Percentiles rank a stretch among this genome's conserved stretches.
Evolutionary conservation across 1,140 invertebrate species (phyloP).

Genomic region (Tenebrio molitor): DNA sequence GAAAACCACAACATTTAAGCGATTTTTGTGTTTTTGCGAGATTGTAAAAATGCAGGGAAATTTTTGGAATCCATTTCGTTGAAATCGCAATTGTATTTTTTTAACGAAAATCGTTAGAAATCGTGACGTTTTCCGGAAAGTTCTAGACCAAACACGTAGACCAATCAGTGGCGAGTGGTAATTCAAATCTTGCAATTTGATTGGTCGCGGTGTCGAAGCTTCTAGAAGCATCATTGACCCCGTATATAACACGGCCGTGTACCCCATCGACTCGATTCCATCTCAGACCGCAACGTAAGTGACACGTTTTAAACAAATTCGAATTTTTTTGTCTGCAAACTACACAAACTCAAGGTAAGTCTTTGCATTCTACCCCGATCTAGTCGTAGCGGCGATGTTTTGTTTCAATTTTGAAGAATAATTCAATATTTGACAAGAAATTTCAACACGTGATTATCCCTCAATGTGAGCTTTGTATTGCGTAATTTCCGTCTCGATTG

Average conservation of each 20-base stretch:
- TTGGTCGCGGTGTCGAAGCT: constrained; percentile 49
- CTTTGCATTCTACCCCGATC: constrained; percentile 10
- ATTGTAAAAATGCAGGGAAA: not conserved
- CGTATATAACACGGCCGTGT: constrained; percentile 60
- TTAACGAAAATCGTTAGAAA: constrained; percentile 5
- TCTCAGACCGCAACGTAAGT: constrained; percentile 30
- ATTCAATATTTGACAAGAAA: constrained; percentile 12
- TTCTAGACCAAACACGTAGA: not conserved
- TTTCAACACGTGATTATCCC: not conserved
- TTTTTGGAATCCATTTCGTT: not conserved
- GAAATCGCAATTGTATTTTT: not conserved
- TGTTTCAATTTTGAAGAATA: constrained; percentile 17
- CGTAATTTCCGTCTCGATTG: not conserved
- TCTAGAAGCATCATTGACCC: constrained; percentile 56
- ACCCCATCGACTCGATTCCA: constrained; percentile 48
- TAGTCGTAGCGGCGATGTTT: not conserved
- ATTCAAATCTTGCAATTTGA: constrained; percentile 14
- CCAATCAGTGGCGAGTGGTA: constrained; percentile 40
- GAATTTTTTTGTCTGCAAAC: constrained; percentile 57
- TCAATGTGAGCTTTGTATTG: not conserved
- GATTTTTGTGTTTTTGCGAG: not conserved
- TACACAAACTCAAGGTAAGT: constrained; percentile 50
- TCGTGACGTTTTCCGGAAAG: not conserved
- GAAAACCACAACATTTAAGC: not conserved
- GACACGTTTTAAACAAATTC: constrained; percentile 41